phyloP scores from a whole-genome alignment of 2,888 invertebrate genomes.

The Cheilosia grossa region DNA sequence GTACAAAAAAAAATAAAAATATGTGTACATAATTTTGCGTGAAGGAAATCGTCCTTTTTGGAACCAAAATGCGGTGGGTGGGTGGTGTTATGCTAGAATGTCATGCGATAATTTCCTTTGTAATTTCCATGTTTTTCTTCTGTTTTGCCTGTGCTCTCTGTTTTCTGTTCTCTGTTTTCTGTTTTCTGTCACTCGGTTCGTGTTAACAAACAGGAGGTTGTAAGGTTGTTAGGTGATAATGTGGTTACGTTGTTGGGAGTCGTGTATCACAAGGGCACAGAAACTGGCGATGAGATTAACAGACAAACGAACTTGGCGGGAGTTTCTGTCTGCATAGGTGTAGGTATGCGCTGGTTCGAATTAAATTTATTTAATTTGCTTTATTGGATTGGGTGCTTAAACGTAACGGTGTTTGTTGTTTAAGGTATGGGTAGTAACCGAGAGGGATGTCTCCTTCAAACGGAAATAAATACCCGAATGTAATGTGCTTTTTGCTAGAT shows the following conservation, averaged over 20 bases:
- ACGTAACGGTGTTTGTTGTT: neutral
- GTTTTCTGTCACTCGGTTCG: conserved; percentile 67
- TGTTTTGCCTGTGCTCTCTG: neutral
- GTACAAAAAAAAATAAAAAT: neutral
- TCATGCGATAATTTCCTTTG: conserved; percentile 73
- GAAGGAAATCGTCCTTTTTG: conserved; percentile 37
- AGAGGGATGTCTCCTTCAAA: neutral
- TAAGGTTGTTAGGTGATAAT: conserved; percentile 67
- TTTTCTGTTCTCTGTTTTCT: conserved; percentile 51
- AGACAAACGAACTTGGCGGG: conserved; percentile 1
- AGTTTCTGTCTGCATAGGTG: neutral
- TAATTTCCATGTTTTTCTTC: conserved; percentile 62
- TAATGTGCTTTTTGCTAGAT: conserved; percentile 34
- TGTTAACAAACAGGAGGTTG: conserved; percentile 69
- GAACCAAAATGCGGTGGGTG: neutral
- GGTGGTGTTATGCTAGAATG: conserved; percentile 49
- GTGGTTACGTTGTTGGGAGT: conserved; percentile 45
- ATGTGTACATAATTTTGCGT: neutral
- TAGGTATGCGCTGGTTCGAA: conserved; percentile 4
- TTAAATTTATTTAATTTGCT: conserved; percentile 57
- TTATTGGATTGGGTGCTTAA: conserved; percentile 33
- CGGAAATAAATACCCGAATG: conserved; percentile 14
- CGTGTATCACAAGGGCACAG: conserved; percentile 49
- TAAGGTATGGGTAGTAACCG: neutral
- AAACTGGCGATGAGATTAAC: conserved; percentile 10